phyloP scores from a whole-genome alignment of 2,888 invertebrate species.

The Micoletzkya japonica region DNA sequence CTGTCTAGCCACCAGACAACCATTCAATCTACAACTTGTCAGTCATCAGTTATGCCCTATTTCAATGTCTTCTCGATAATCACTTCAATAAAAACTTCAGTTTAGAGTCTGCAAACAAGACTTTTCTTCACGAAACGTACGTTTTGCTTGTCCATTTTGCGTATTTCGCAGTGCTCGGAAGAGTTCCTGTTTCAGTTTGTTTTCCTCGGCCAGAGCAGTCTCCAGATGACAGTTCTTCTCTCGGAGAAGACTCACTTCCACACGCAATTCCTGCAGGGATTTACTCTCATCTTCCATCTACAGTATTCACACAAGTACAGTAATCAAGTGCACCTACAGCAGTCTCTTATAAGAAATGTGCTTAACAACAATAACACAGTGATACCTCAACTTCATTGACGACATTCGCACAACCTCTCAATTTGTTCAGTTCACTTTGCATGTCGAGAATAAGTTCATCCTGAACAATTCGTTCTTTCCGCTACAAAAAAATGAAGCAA shows the following conservation, averaged over 20 bases:
- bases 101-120: no score
- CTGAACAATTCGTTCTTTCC: constrained; percentile 9
- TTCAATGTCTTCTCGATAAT: no score
- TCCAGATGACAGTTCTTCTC: constrained; percentile 90
- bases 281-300: not conserved
- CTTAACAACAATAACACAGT: not conserved
- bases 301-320: no score
- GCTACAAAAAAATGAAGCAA: not conserved
- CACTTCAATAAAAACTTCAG: no score
- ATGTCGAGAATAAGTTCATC: constrained; percentile 73
- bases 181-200: constrained; percentile 93
- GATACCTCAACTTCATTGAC: constrained; percentile 7
- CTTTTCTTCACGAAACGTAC: no score
- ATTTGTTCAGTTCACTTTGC: constrained; percentile 71
- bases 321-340: no score
- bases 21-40: no score
- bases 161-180: constrained; percentile 87
- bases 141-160: no score
- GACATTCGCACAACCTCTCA: constrained; percentile 44
- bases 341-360: not conserved
- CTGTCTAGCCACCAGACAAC: no score
- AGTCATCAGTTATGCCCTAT: no score
- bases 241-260: constrained; percentile 70
- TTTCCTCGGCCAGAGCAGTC: constrained; percentile 91
- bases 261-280: constrained; percentile 33